phyloP scores from a whole-genome alignment of 2,888 invertebrate genomes.

The Theristus sp. region DNA sequence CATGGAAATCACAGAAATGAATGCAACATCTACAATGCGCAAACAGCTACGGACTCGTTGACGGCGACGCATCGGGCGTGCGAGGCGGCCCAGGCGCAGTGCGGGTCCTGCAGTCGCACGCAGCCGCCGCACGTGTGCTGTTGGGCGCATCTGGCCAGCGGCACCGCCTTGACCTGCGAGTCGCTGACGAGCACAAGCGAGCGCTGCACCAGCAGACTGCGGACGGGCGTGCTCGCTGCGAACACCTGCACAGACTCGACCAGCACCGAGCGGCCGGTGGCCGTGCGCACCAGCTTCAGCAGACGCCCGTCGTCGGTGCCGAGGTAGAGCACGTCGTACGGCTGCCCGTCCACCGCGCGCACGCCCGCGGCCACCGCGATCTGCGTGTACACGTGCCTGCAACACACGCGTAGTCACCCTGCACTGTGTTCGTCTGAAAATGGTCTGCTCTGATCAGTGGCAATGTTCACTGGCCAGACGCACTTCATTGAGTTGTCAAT shows the following conservation, averaged over 20 bases:
- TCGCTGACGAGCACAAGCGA: slow-evolving; percentile 68
- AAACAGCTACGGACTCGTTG: too few species aligned
- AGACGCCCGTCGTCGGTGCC: slow-evolving; percentile 46
- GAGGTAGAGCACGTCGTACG: slow-evolving; percentile 73
- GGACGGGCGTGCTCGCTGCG: slow-evolving; percentile 11
- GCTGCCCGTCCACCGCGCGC: slow-evolving; percentile 52
- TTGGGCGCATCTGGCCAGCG: slow-evolving; percentile 72
- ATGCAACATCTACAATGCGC: background rate
- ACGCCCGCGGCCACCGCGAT: slow-evolving; percentile 82
- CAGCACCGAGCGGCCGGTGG: slow-evolving; percentile 10
- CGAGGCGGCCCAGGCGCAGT: slow-evolving; percentile 76
- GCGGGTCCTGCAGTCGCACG: slow-evolving; percentile 78
- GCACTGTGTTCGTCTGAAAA: too few species aligned
- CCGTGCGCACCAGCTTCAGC: slow-evolving; percentile 13
- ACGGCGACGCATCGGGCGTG: slow-evolving; percentile 7
- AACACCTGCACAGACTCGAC: slow-evolving; percentile 17
- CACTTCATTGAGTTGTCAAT: slow-evolving; percentile 38
- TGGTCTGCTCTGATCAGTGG: too few species aligned
- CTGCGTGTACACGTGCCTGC: slow-evolving; percentile 59
- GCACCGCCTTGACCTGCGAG: slow-evolving; percentile 62
- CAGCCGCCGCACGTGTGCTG: slow-evolving; percentile 49
- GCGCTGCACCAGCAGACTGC: slow-evolving; percentile 42
- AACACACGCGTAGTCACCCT: too few species aligned
- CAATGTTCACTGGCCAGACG: background rate
- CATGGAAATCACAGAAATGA: background rate